Base-by-base conservation (phyloP, 2,797 vertebrate species). In the Rhodeus uyekii region DNA sequence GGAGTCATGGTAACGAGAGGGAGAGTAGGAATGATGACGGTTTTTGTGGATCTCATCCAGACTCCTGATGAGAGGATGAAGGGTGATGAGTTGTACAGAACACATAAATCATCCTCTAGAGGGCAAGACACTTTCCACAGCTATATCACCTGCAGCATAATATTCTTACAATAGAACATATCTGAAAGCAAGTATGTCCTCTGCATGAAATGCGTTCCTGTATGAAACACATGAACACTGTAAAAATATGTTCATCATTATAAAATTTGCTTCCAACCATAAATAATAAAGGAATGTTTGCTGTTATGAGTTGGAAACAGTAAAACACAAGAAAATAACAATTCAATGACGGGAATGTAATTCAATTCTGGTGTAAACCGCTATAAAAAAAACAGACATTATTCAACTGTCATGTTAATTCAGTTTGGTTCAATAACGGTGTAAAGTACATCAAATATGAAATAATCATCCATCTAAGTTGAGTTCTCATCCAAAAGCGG, bases 41-140 rank as follows among this genome's bases (percentile, higher is more conserved):
- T 96, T 97, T 90, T 98, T 97, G 93, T 97, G 97, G 92, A 99
- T 99, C 96, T 99, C 97, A 94, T 99, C 97, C 93, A 99, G 95
- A 92, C 98, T 99, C 96, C 98, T 98, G 88, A 84, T 89, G 90
- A 87, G 78, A 86, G 3, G 6, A 63, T 16, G 44, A 53, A 46
- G 32, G 65, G 63, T 60, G 63, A 14, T 80, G 44, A 55, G 60
- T 50, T 14, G 14, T 29, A 63, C 44, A 69, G 53, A 24, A 68
- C 44, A 68, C 34, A 48, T 44, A 55, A 60, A 80, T 27, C 53
- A 76, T 63, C 16, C 34, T 36, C 18, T 38, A 29, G 14, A 73
- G 24, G 29, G 36, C 69, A 48, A 75, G 27, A 29, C 50, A 71
- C 38, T 46, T 32, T 44, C 22, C n/a, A 68, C 22, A 29, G 32